A percentile compares a stretch with the other conserved stretches of the same genome.
These are phyloP conservation scores for Rallus limicola DNA, from an alignment of 2,113 vertebrate species.

Conservation along the genomic window DNA sequence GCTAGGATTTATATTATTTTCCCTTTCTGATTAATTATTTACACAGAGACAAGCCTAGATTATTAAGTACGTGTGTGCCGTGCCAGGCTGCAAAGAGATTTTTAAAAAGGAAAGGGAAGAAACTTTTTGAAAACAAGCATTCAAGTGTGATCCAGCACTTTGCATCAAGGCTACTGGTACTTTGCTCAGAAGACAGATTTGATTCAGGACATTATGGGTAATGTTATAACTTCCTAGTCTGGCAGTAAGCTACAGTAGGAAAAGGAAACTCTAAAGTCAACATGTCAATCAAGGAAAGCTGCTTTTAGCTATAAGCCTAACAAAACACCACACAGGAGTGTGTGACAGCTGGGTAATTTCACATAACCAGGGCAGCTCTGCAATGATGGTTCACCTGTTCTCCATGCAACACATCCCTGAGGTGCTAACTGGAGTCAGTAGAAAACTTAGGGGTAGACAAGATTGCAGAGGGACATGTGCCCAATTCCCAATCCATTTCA, in stretches of 20 bases:
- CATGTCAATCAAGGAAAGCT: neutral
- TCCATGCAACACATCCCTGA: accelerated
- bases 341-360: neutral
- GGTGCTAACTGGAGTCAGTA: neutral
- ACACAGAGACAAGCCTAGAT: constrained; percentile 71
- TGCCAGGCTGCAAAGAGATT: constrained; percentile 49
- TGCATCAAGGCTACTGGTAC: neutral
- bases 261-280: neutral
- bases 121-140: constrained; percentile 2
- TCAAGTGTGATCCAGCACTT: neutral
- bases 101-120: constrained; percentile 22
- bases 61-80: constrained; percentile 70
- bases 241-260: neutral
- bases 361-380: neutral
- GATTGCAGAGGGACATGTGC: neutral
- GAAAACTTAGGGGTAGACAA: neutral
- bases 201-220: neutral
- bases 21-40: constrained; percentile 87
- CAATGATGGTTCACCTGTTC: neutral
- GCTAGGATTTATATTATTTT: constrained; percentile 84
- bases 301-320: neutral
- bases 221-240: neutral
- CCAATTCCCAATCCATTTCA: neutral
- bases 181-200: neutral
- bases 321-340: neutral